Percentiles rank a stretch among this genome's conserved stretches.
These are phyloP conservation scores for Axis porcinus DNA, from an alignment of 2,113 vertebrate genomes.

Conservation along the genomic window DNA sequence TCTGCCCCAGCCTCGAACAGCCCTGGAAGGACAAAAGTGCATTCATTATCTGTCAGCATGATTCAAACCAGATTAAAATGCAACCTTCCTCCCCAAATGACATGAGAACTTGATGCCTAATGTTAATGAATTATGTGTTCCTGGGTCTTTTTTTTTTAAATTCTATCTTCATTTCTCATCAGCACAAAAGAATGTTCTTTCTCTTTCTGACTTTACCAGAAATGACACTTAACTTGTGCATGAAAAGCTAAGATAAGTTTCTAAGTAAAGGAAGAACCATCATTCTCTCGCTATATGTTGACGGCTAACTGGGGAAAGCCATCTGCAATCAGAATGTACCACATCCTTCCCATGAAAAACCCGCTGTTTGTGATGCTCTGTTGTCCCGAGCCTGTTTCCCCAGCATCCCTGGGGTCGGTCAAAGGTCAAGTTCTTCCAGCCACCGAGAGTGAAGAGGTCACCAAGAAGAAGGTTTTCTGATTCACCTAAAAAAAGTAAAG, in stretches of 20 bases:
- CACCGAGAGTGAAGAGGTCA: neutral
- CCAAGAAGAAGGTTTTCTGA: neutral
- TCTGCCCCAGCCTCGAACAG: neutral
- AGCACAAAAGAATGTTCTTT: conserved; percentile 17
- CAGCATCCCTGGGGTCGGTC: neutral
- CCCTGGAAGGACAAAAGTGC: neutral
- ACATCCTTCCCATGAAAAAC: conserved; percentile 20
- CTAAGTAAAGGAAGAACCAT: neutral
- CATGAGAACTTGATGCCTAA: neutral
- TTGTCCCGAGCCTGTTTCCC: neutral
- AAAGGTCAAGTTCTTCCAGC: neutral
- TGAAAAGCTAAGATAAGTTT: conserved; percentile 16
- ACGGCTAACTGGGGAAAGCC: neutral
- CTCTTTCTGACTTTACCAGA: conserved; percentile 54
- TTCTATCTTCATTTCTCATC: conserved; percentile 41
- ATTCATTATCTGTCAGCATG: neutral
- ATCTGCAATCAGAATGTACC: neutral
- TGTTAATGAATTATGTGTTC: neutral
- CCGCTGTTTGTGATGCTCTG: neutral
- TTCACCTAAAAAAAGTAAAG: neutral
- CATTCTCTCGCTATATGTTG: neutral
- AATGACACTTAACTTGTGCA: neutral
- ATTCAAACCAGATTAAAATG: neutral
- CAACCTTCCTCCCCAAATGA: neutral
- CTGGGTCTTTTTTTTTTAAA: neutral